Conservation (phyloP, 2,888 invertebrate genomes). For the Diploptera punctata region DNA sequence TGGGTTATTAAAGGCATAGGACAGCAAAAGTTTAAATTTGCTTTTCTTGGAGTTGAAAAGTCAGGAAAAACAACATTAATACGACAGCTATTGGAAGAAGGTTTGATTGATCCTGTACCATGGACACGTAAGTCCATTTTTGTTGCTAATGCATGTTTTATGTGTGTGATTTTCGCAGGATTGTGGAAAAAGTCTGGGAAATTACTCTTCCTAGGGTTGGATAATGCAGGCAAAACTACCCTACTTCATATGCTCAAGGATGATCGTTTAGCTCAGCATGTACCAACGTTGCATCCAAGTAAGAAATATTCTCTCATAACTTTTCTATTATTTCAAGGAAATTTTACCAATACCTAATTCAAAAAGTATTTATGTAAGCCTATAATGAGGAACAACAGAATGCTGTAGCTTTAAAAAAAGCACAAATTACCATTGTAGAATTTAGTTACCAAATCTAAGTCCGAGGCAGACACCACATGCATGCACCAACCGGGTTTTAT, state of each 20-base stretch:
- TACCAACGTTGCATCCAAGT: conserved; percentile 99
- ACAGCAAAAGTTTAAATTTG: conserved; percentile 52
- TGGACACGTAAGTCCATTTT: conserved; percentile 48
- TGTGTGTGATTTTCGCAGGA: conserved; percentile 65
- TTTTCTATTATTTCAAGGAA: neutral
- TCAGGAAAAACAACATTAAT: conserved; percentile 56
- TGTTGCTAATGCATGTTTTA: too few relatives aligned
- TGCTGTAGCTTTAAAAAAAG: too few relatives aligned
- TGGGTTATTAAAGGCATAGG: conserved; percentile 43
- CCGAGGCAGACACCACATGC: too few relatives aligned
- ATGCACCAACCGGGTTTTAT: too few relatives aligned
- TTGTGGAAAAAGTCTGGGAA: conserved; percentile 99
- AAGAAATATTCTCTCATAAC: conserved; percentile 59
- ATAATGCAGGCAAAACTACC: conserved; percentile 99
- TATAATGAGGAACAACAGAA: too few relatives aligned
- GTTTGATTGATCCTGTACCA: conserved; percentile 54
- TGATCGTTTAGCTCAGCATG: conserved; percentile 99
- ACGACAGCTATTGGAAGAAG: conserved; percentile 53
- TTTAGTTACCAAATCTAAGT: too few relatives aligned
- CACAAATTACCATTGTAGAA: too few relatives aligned
- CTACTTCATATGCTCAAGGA: conserved; percentile 99
- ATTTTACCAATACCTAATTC: neutral
- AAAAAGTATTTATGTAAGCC: too few relatives aligned
- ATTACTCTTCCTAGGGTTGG: conserved; percentile 96
- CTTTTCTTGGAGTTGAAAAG: conserved; percentile 53